Conservation (phyloP, 1,140 invertebrate genomes). For the Temnothorax nylanderi region DNA sequence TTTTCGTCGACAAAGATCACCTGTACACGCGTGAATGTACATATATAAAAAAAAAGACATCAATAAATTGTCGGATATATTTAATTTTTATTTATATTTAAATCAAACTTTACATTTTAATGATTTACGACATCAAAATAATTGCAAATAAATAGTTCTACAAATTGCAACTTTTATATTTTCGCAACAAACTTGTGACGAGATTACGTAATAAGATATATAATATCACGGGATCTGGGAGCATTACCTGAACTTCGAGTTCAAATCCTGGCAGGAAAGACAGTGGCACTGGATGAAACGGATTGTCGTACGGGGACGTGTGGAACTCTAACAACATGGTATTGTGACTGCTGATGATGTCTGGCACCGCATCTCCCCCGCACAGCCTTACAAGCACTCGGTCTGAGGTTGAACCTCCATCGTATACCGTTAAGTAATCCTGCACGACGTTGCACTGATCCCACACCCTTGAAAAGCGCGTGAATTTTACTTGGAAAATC, state of each 20-base stretch:
- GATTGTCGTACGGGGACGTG: slow-evolving; percentile 93
- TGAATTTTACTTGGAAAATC: slow-evolving; percentile 15
- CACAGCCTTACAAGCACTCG: slow-evolving; percentile 92
- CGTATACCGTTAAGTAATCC: slow-evolving; percentile 93
- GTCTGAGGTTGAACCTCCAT: slow-evolving; percentile 90
- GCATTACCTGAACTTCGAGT: slow-evolving; percentile 90
- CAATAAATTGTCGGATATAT: background rate
- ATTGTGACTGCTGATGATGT: slow-evolving; percentile 92
- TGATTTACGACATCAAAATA: background rate
- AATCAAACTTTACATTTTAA: background rate
- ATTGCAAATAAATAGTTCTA: background rate
- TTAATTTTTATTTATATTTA: background rate
- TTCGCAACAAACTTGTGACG: background rate
- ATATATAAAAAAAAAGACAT: background rate
- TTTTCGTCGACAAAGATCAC: slow-evolving; percentile 91
- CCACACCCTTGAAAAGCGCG: slow-evolving; percentile 88
- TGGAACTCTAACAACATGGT: slow-evolving; percentile 93
- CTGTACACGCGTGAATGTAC: slow-evolving; percentile 78
- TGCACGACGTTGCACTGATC: slow-evolving; percentile 93
- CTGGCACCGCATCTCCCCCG: slow-evolving; percentile 93
- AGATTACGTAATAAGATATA: background rate
- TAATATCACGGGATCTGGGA: background rate
- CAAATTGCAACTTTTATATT: background rate
- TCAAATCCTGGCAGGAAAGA: slow-evolving; percentile 93
- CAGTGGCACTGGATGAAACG: slow-evolving; percentile 91